Evolutionary conservation across 2,888 invertebrate genomes (phyloP), one percentile per base, ranked within the genome.

Genomic region (Euplexia lucipara): DNA sequence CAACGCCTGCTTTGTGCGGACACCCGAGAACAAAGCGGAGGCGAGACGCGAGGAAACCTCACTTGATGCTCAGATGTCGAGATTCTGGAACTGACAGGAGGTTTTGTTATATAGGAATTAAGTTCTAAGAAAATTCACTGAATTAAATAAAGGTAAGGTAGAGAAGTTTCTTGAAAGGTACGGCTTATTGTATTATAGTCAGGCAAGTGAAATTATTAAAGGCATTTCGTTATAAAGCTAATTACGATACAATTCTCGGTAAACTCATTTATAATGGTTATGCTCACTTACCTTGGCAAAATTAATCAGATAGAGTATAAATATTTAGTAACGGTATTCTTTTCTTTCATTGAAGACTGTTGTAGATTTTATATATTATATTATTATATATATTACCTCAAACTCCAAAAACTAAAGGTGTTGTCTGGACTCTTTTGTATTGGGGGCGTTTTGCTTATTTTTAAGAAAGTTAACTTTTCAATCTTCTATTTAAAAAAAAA

Each of bases 1-100:
- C 91, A 92, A 83, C 88, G 89, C 86, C 84, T 84, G 90, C 90
- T 92, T 92, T 92, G 89, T 91, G 85, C 85, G 89, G 91, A 88
- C 90, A 90, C 81, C 84, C 85, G 83, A 81, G 90, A 88, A 92
- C 91, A 91, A 92, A 91, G 89, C 83, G 71, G 68, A 70, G 81
- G 77, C 75, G 83, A 83, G 83, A 86, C 75, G 83, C 78, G 86
- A 78, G 82, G 39, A 71, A 79, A 84, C 74, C 81, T 76, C 80
- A 70, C 75, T 83, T 79, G 69, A 66, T 64, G 30, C 83, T 75
- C 65, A 72, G 81, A 83, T 70, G 64, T 45, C 18, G 66, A 57
- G 49, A 14, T 58, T 60, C 84, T 88, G 72, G 89, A 91, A 86
- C 70, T 51, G 88, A 73, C 77, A 66, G n/a, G 32, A 4, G 41